Evolutionary conservation across 2,797 vertebrate species (phyloP), one percentile per base, ranked within the genome.

Genomic region (Somateria mollissima): DNA sequence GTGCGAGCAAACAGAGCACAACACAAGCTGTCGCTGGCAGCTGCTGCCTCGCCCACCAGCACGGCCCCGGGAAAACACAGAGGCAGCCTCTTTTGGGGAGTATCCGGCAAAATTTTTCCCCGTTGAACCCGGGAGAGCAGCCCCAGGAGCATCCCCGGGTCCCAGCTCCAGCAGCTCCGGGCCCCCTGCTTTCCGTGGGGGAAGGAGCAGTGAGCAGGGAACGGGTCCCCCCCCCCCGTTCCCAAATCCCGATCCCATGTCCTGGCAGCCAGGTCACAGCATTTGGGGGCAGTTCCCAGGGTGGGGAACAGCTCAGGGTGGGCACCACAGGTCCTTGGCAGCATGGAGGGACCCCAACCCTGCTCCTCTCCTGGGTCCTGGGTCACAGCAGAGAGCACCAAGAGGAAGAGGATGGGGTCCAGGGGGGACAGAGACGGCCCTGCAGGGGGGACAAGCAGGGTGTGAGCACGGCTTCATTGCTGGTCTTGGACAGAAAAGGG

Each of bases 31-130:
- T 54, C 1, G 3, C 61, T 18, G 1, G 78, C 78, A 79, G 73
- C 92, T 79, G 92, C 67, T 1, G 6, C 72, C 1, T 64, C 77
- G 13, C 87, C 87, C 77, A 77, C 87, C 66, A 4, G 15, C 7
- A 1, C 49, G 8, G 51, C 25, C 34, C 53, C 2, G 10, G 60
- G n/a, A 74, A 34, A 43, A 82, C 54, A 41, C 77, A 77, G 77
- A 62, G 37, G 56, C 5, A 1, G 21, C 56, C 30, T 53, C 43
- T 78, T 61, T 37, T 32, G 49, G 49, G 56, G 30, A 69, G 14
- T 20, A 53, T 3, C 74, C 8, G 4, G 25, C 0, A 2, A 0
- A 28, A 32, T 66, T 0, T 0, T 43, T 41, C 5, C 0, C 53
- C 16, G 16, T 32, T 17, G 25, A 72, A 39, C 54, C 34, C 41